A percentile compares a stretch with the other conserved stretches of the same genome.
phyloP scores from a whole-genome alignment of 2,113 vertebrate species.

The Regulus satrapa region DNA sequence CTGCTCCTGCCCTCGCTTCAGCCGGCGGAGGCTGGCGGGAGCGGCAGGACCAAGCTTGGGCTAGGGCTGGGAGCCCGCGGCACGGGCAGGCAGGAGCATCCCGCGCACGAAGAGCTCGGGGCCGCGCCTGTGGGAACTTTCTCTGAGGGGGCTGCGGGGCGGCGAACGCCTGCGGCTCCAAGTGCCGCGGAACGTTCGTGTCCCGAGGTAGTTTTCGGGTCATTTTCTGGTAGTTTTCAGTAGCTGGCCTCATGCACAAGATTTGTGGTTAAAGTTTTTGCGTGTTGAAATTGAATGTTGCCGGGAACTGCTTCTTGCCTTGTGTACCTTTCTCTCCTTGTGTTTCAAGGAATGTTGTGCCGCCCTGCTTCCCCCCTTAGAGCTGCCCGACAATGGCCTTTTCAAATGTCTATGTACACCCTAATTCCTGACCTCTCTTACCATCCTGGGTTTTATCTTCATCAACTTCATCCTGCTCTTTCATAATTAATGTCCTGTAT shows the following conservation, averaged over 20 bases:
- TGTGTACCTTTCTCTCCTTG: neutral
- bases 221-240: too few relatives aligned
- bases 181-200: fast-evolving
- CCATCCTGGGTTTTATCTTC: neutral
- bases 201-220: neutral
- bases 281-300: neutral
- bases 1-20: neutral
- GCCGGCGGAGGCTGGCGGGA: fast-evolving
- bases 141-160: fast-evolving
- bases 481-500: neutral
- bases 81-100: neutral
- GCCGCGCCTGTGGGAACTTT: neutral
- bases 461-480: neutral
- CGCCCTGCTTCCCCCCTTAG: fast-evolving
- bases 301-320: neutral
- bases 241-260: fast-evolving
- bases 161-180: too few relatives aligned
- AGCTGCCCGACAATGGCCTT: neutral
- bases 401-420: neutral
- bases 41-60: fast-evolving
- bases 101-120: neutral
- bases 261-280: neutral
- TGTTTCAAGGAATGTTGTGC: neutral
- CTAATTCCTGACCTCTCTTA: neutral
- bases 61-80: fast-evolving